Percentiles rank a stretch among this genome's conserved stretches.
phyloP scores from a whole-genome alignment of 2,888 invertebrate genomes.

The Orthosia cruda region DNA sequence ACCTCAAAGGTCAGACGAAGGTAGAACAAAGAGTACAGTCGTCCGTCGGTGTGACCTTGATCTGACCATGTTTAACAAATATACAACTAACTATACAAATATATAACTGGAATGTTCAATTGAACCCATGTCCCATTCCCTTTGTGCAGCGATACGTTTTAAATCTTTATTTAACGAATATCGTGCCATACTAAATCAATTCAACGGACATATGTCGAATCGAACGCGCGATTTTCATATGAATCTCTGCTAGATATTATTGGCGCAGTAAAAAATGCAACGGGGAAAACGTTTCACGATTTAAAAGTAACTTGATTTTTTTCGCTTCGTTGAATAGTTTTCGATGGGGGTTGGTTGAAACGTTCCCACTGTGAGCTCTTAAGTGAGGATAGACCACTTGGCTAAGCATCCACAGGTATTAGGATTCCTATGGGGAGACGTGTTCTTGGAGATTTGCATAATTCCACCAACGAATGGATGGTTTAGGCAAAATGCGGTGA shows the following conservation, averaged over 20 bases:
- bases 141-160: slow-evolving; percentile 57
- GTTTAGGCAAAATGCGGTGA: neutral
- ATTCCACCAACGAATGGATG: neutral
- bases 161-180: slow-evolving; percentile 54
- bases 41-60: slow-evolving; percentile 41
- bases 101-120: slow-evolving; percentile 51
- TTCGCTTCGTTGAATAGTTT: slow-evolving; percentile 7
- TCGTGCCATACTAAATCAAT: slow-evolving; percentile 42
- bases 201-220: slow-evolving; percentile 28
- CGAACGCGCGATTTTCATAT: slow-evolving; percentile 26
- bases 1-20: slow-evolving; percentile 33
- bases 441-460: neutral
- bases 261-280: slow-evolving; percentile 44
- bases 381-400: neutral
- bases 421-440: neutral
- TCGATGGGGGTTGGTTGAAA: neutral
- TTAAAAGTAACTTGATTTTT: too few species aligned
- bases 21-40: slow-evolving; percentile 60
- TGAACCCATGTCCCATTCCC: slow-evolving; percentile 32
- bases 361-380: neutral
- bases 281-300: too few species aligned
- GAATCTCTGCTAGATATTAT: slow-evolving; percentile 45
- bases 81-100: too few species aligned
- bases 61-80: slow-evolving; percentile 55
- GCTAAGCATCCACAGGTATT: neutral